A percentile compares a stretch with the other conserved stretches of the same genome.
phyloP scores from a whole-genome alignment of 2,113 vertebrate species.

The Eleginops maclovinus region DNA sequence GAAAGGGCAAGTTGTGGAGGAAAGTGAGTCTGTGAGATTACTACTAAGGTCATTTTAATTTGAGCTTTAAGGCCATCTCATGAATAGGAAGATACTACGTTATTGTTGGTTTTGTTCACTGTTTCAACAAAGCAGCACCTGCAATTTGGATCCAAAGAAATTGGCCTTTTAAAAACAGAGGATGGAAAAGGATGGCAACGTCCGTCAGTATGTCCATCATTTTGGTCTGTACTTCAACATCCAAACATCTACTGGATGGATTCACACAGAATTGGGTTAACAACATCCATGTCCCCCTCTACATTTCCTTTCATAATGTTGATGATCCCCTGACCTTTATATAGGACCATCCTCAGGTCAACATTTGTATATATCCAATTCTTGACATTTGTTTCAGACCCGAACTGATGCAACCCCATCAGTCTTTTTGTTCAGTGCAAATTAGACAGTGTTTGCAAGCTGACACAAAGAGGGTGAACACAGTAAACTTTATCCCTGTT shows the following conservation, averaged over 20 bases:
- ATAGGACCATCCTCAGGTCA: not conserved
- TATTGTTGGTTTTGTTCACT: not conserved
- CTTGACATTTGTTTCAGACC: not conserved
- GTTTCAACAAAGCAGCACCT: not conserved
- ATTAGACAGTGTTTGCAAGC: not conserved
- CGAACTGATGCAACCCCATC: not conserved
- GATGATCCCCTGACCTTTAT: not conserved
- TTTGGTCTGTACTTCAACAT: not conserved
- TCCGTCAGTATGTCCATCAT: not conserved
- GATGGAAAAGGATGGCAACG: not conserved
- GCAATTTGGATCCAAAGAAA: not conserved
- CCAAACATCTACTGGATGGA: not conserved
- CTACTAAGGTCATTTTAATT: conserved; percentile 15
- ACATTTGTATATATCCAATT: no score
- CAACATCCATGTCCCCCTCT: not conserved
- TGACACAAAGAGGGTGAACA: not conserved
- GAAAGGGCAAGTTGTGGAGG: conserved; percentile 75
- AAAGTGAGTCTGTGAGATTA: conserved; percentile 13
- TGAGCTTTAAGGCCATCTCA: not conserved
- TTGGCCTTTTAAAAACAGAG: not conserved
- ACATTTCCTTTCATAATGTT: not conserved
- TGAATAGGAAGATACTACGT: not conserved
- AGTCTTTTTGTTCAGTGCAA: not conserved
- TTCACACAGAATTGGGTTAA: not conserved
- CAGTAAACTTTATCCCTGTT: not conserved